phyloP scores from a whole-genome alignment of 2,797 vertebrate genomes.

The Thalassophryne amazonica region DNA sequence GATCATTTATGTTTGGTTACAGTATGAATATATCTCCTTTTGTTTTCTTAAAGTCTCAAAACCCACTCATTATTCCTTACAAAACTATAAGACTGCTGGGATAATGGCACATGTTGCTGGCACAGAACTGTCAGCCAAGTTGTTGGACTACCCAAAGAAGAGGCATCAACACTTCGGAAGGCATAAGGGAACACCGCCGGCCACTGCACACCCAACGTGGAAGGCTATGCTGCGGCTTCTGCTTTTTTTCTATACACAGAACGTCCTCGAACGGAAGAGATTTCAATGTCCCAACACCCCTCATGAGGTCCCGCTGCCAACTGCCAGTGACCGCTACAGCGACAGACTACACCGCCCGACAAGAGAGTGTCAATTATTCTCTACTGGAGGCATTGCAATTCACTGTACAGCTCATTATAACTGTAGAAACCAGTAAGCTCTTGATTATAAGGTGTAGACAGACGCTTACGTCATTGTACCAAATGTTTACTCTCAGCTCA shows the following conservation, averaged over 20 bases:
- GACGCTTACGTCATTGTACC: constrained; percentile 57
- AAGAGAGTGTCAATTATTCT: constrained; percentile 45
- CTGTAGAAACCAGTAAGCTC: constrained; percentile 63
- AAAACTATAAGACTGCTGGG: constrained; percentile 9
- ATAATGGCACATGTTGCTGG: constrained; percentile 43
- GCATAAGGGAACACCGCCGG: constrained; percentile 13
- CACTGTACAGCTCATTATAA: constrained; percentile 62
- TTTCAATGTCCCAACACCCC: constrained; percentile 42
- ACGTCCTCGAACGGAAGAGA: constrained; percentile 26
- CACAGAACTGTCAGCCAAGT: neutral
- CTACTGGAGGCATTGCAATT: constrained; percentile 50
- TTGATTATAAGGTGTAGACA: constrained; percentile 62
- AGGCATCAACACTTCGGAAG: constrained; percentile 15
- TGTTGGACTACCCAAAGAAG: constrained; percentile 11
- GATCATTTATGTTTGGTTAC: constrained; percentile 37
- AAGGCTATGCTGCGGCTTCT: constrained; percentile 28
- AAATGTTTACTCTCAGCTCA: constrained; percentile 65
- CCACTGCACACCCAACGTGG: neutral
- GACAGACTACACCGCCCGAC: constrained; percentile 25
- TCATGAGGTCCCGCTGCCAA: constrained; percentile 32
- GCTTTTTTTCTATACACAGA: constrained; percentile 24
- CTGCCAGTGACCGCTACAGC: constrained; percentile 40
- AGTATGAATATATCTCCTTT: constrained; percentile 47
- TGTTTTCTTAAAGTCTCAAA: constrained; percentile 16
- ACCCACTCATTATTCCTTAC: constrained; percentile 12